These are phyloP conservation scores for Spongia lamella DNA, from an alignment of 37 sponge, comb jelly and placozoan genomes.

Conservation along the genomic window DNA sequence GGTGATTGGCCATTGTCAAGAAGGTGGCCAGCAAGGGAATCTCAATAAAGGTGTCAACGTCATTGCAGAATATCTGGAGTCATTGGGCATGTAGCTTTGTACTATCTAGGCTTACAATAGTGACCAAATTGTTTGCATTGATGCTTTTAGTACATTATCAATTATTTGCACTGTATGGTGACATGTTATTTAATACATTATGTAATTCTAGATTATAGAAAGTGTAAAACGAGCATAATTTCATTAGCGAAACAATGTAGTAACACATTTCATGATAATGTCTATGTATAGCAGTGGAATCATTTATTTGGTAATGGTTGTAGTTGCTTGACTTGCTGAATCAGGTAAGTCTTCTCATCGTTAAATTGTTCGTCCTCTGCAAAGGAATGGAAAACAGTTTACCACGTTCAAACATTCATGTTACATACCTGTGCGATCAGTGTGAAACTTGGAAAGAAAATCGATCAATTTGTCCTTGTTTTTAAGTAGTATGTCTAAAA, in stretches of 20 bases:
- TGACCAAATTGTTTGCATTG: too few relatives aligned
- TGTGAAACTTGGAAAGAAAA: slow-evolving; percentile 93
- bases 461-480: slow-evolving; percentile 93
- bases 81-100: slow-evolving; percentile 33
- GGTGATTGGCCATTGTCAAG: slow-evolving; percentile 45
- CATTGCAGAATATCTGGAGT: slow-evolving; percentile 46
- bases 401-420: neutral
- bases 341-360: slow-evolving; percentile 95
- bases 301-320: slow-evolving; percentile 17
- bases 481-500: slow-evolving; percentile 89
- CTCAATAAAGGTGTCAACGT: slow-evolving; percentile 42
- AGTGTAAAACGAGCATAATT: too few relatives aligned
- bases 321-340: slow-evolving; percentile 92
- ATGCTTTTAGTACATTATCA: too few relatives aligned
- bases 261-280: too few relatives aligned
- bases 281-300: too few relatives aligned
- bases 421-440: slow-evolving; percentile 88
- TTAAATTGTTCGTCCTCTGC: slow-evolving; percentile 98
- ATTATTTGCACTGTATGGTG: too few relatives aligned
- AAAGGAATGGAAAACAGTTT: neutral
- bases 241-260: too few relatives aligned
- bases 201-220: too few relatives aligned
- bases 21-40: slow-evolving; percentile 56
- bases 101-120: too few relatives aligned
- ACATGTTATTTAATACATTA: too few relatives aligned